These are phyloP conservation scores for Microplitis mediator DNA, from an alignment of 1,140 invertebrate species.

Conservation along the genomic window DNA sequence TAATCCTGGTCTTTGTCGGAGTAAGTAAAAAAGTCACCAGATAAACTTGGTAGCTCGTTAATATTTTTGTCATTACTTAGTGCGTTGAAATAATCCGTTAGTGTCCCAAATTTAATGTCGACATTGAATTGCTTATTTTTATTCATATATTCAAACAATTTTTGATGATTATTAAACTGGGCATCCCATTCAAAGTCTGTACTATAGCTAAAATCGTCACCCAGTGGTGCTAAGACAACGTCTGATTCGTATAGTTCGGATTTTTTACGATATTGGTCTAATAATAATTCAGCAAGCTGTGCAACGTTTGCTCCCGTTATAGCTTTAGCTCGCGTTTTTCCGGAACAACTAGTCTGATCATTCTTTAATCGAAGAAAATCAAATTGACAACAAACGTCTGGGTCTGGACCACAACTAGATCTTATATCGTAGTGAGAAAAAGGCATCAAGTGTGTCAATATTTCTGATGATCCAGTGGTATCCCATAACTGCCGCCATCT, in stretches of 20 bases:
- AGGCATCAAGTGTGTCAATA: constrained; percentile 98
- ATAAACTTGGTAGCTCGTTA: constrained; percentile 78
- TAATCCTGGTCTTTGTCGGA: constrained; percentile 96
- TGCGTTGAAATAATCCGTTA: constrained; percentile 91
- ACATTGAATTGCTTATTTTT: constrained; percentile 79
- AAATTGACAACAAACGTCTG: constrained; percentile 96
- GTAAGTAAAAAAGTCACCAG: constrained; percentile 98
- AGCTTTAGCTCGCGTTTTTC: constrained; percentile 78
- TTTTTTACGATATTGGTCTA: constrained; percentile 98
- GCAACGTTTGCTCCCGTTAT: constrained; percentile 87
- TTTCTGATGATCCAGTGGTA: constrained; percentile 76
- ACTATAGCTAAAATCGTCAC: constrained; percentile 97
- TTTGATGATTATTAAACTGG: constrained; percentile 92
- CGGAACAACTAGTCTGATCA: constrained; percentile 48
- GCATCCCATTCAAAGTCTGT: constrained; percentile 91
- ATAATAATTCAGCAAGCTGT: constrained; percentile 76
- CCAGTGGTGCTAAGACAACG: constrained; percentile 87
- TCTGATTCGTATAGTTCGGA: constrained; percentile 90
- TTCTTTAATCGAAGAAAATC: constrained; percentile 71
- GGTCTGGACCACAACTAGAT: constrained; percentile 97
- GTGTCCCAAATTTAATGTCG: constrained; percentile 91
- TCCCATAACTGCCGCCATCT: constrained; percentile 95
- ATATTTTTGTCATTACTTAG: constrained; percentile 69
- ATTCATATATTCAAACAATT: constrained; percentile 94
- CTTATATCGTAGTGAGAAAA: constrained; percentile 99